Conservation (phyloP, 2,888 invertebrate genomes). For the Argyresthia albistria region DNA sequence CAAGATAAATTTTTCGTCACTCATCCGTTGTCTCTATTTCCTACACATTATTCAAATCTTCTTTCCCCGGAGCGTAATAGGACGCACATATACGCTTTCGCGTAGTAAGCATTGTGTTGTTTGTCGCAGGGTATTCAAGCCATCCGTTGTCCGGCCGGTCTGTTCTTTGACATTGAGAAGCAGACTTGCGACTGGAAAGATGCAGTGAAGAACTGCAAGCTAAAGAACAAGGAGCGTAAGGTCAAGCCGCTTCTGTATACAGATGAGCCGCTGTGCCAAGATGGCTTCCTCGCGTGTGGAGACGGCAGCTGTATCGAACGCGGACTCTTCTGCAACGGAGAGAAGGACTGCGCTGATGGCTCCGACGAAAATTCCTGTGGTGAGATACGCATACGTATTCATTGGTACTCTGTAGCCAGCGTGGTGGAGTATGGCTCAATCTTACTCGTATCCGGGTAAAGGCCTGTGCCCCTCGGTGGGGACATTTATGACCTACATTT, state of each 20-base stretch:
- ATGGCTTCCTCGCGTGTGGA: slow-evolving; percentile 90
- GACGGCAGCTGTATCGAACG: slow-evolving; percentile 90
- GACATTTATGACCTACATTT: too few species aligned
- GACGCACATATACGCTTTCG: slow-evolving; percentile 7
- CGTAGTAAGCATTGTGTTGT: slow-evolving; percentile 16
- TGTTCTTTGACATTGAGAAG: slow-evolving; percentile 94
- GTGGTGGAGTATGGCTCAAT: too few species aligned
- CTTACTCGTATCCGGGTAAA: too few species aligned
- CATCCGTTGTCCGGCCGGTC: slow-evolving; percentile 92
- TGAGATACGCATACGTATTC: slow-evolving; percentile 64
- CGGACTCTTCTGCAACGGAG: slow-evolving; percentile 94
- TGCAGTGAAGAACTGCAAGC: slow-evolving; percentile 92
- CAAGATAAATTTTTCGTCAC: too few species aligned
- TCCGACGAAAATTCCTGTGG: slow-evolving; percentile 94
- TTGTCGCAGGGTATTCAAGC: slow-evolving; percentile 86
- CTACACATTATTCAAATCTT: neutral
- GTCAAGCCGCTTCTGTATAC: slow-evolving; percentile 89
- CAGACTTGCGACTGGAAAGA: slow-evolving; percentile 97
- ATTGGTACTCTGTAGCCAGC: neutral
- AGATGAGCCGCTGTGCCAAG: slow-evolving; percentile 91
- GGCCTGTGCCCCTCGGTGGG: too few species aligned
- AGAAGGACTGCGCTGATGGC: slow-evolving; percentile 89
- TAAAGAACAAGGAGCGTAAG: slow-evolving; percentile 91
- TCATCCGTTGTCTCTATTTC: too few species aligned
- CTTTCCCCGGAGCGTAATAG: neutral